Evolutionary conservation across 2,888 invertebrate genomes (phyloP), one percentile per base, ranked within the genome.

Genomic region (Alsophila aescularia): DNA sequence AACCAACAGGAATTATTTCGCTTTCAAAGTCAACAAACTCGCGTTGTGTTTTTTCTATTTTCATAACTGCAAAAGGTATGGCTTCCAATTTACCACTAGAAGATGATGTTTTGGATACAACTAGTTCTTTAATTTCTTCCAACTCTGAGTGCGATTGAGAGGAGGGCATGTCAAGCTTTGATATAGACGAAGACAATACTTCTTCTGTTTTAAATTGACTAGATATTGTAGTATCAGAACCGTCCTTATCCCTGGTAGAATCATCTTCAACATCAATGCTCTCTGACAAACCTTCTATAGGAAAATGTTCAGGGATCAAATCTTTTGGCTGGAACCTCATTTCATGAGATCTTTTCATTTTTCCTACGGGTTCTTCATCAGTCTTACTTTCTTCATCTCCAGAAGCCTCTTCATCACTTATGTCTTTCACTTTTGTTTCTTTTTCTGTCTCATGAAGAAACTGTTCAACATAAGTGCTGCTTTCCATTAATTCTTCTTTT

Each of bases 261-360:
- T 89, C 85, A 40, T 90, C 87, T 47, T 90, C 90, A 41, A 84
- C 58, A 53, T 92, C 91, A 42, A 83, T 79, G 62, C 87, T 90
- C 60, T 90, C 92, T 15, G 90, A 79, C 24, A 81, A 67, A 35
- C 81, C 79, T 69, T 87, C 85, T n/a, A 75, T 55, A 14, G 85
- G 88, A 55, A 91, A 91, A 71, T 84, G 81, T 58, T 93, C 93
- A 5, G 89, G 88, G 32, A 92, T 81, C 71, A 93, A 84, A 37
- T 93, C 87, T 59, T 91, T 92, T 2, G 96, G 96, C 68, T 94
- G 95, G 77, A 97, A 97, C 56, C 96, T 95, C 97, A 97, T 97
- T 90, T 97, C 97, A 68, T 96, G 95, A 0, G 97, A 97, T 56
- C 97, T 92, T 78, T 97, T 97, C 97, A 97, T 97, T 76, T 94